These are phyloP conservation scores for Anguilla rostrata DNA, from an alignment of 2,113 vertebrate species.

Conservation along the genomic window DNA sequence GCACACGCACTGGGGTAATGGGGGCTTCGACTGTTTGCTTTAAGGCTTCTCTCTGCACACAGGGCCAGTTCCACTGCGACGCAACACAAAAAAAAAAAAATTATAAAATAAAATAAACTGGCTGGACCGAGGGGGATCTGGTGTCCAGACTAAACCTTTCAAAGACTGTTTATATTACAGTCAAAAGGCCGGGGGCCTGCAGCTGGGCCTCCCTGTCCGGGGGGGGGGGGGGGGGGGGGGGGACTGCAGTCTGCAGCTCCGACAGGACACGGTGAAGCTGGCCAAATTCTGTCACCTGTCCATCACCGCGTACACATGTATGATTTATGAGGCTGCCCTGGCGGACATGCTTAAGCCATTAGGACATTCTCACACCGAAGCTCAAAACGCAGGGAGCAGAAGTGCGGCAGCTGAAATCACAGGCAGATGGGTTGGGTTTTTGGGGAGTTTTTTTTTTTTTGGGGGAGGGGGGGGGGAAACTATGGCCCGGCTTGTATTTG, in stretches of 20 bases:
- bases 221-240: neutral
- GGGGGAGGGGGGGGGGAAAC: neutral
- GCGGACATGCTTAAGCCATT: constrained; percentile 30
- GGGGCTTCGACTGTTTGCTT: neutral
- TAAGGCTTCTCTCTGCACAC: neutral
- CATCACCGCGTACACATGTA: neutral
- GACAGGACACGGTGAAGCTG: constrained; percentile 24
- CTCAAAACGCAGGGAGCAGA: neutral
- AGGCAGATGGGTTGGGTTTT: neutral
- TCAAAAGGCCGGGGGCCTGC: constrained; percentile 24
- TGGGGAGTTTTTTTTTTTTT: constrained; percentile 5
- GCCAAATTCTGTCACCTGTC: constrained; percentile 33
- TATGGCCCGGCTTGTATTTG: neutral
- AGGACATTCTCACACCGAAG: constrained; percentile 5
- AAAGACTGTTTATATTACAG: constrained; percentile 37
- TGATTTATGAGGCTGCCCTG: constrained; percentile 28
- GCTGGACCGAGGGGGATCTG: constrained; percentile 14
- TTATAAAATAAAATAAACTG: constrained; percentile 25
- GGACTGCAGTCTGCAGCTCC: constrained; percentile 27
- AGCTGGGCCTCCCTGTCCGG: constrained; percentile 16
- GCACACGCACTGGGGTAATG: neutral
- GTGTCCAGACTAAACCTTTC: constrained; percentile 44
- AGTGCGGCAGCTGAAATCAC: neutral
- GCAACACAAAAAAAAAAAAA: neutral
- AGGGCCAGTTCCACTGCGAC: neutral